These are phyloP conservation scores for Pseudolaguvia tuberculata DNA, from an alignment of 2,113 vertebrate genomes.

Conservation along the genomic window DNA sequence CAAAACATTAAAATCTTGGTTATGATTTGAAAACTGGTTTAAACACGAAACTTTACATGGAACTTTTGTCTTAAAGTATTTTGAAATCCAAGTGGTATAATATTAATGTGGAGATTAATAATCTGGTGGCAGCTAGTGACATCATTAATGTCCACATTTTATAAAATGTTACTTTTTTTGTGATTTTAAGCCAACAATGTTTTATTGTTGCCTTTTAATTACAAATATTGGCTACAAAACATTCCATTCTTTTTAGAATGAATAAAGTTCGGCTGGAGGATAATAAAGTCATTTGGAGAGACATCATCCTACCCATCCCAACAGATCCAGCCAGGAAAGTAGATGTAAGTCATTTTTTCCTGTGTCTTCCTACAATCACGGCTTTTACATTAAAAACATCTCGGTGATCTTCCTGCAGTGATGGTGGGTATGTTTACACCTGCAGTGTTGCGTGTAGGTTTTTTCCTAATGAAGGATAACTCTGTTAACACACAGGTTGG, in stretches of 20 bases:
- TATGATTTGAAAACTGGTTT: background rate
- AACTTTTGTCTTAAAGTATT: background rate
- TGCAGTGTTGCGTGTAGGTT: background rate
- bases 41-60: background rate
- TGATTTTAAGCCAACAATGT: background rate
- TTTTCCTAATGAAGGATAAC: background rate
- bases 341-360: slow-evolving; percentile 50
- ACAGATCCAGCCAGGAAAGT: slow-evolving; percentile 34
- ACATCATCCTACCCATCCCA: slow-evolving; percentile 34
- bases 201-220: background rate
- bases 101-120: background rate
- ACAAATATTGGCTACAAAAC: background rate
- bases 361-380: background rate
- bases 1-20: background rate
- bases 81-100: background rate
- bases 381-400: background rate
- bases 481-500: slow-evolving; percentile 53
- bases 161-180: background rate
- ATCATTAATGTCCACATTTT: background rate
- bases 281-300: slow-evolving; percentile 49
- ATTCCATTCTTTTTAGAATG: slow-evolving; percentile 43
- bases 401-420: no score
- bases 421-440: background rate
- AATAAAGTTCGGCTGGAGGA: slow-evolving; percentile 43
- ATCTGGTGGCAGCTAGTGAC: background rate